A percentile compares a stretch with the other conserved stretches of the same genome.
Conservation (phyloP, 2,113 vertebrate species). For the Phylloscopus whistleri region DNA sequence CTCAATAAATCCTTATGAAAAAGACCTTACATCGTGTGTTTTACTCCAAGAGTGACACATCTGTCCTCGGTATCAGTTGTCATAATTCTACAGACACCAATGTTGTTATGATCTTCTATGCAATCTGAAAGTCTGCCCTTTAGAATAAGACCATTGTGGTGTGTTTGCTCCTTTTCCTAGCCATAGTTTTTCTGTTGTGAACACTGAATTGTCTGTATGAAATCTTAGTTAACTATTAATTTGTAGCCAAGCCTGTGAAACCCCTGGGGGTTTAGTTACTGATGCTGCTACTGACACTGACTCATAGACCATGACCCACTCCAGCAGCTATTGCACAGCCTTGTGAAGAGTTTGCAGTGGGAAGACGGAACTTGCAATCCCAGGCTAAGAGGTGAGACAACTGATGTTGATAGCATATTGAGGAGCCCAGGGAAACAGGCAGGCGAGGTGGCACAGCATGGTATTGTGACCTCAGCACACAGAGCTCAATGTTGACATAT, state of each 20-base stretch:
- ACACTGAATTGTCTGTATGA: background rate
- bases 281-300: background rate
- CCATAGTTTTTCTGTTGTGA: background rate
- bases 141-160: background rate
- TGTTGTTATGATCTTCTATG: background rate
- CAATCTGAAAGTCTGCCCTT: background rate
- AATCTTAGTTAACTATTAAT: background rate
- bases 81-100: background rate
- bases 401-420: background rate
- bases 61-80: background rate
- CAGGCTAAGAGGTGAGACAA: background rate
- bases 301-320: background rate
- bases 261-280: background rate
- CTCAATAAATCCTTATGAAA: background rate
- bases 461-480: background rate
- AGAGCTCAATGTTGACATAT: background rate
- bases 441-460: background rate
- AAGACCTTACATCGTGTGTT: background rate
- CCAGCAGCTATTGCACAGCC: background rate
- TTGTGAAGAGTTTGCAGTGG: background rate
- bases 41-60: background rate
- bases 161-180: background rate
- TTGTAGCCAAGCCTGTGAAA: background rate
- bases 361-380: background rate
- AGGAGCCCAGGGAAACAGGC: background rate